Evolutionary conservation across 2,888 invertebrate species (phyloP), one percentile per base, ranked within the genome.

Genomic region (Cryptops parisi): DNA sequence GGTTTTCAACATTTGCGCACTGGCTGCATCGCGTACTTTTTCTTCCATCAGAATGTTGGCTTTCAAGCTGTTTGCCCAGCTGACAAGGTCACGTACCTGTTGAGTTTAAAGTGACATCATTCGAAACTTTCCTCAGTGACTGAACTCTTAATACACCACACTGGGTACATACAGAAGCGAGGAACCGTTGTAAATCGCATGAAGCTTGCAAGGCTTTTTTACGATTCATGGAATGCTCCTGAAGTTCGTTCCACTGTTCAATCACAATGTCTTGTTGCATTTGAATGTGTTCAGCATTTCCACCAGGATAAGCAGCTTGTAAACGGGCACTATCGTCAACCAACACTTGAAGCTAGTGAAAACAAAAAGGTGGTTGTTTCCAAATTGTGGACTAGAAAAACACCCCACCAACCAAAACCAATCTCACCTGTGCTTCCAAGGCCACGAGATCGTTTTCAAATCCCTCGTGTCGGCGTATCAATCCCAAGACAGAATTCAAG

Each of bases 381-480:
- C 33, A 33, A 33, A 9, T 33, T 33, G 15, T 41, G 17, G 19
- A 41, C 43, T 12, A 6, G 17, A 5, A 41, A 33, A 15, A 6
- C 33, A 6, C 33, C 33, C 33, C 33, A 6, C 33, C 33, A 6
- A 6, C 33, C 33, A 33, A 6, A 6, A 33, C 33, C 33, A 33
- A 6, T 15, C 15, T 33, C 22, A 90, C 72, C 68, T 90, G 91
- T 0, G 89, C 91, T 64, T 96, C 93, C 19, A 96, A 73, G 0
- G 93, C 88, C 0, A 86, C 82, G 54, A 96, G 71, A 67, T 97
- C 96, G 66, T 90, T 93, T 69, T 93, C 91, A 60, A 88, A 86
- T 0, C 86, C 83, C 70, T 93, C 93, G 65, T 96, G 96, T 60
- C 84, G 82, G 51, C 93, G 75, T 40, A 86, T 75, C 56, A 91